Conservation (phyloP, 2,113 vertebrate species). For the Psettodes erumei region DNA sequence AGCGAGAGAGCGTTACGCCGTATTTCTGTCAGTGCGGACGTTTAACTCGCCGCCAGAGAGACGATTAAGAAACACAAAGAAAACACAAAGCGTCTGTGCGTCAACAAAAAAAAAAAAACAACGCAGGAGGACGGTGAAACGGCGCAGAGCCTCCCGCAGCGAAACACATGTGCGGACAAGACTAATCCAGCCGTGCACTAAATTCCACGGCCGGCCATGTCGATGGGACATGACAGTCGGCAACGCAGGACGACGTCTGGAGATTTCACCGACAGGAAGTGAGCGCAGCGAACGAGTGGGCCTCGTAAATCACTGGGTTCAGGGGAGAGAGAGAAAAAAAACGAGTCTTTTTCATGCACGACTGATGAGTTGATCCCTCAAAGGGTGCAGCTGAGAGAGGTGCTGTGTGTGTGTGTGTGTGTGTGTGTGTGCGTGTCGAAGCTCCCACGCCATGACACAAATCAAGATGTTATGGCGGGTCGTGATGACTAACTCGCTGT, state of each 20-base stretch:
- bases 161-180: slow-evolving; percentile 77
- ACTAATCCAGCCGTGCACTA: slow-evolving; percentile 74
- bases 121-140: slow-evolving; percentile 35
- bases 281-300: slow-evolving; percentile 83
- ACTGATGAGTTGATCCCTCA: slow-evolving; percentile 55
- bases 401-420: slow-evolving; percentile 25
- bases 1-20: slow-evolving; percentile 44
- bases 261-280: slow-evolving; percentile 84
- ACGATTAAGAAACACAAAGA: slow-evolving; percentile 62
- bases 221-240: slow-evolving; percentile 73
- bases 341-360: slow-evolving; percentile 46
- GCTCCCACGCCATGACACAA: slow-evolving; percentile 63
- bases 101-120: slow-evolving; percentile 29
- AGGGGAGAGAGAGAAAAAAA: slow-evolving; percentile 63
- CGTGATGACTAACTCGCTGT: slow-evolving; percentile 61
- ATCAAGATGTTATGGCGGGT: slow-evolving; percentile 67
- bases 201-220: slow-evolving; percentile 76
- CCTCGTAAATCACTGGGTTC: slow-evolving; percentile 85
- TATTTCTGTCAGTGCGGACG: slow-evolving; percentile 59
- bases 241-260: slow-evolving; percentile 79
- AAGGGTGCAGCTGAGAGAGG: slow-evolving; percentile 37
- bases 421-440: slow-evolving; percentile 12
- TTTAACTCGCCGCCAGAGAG: slow-evolving; percentile 38
- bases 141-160: slow-evolving; percentile 48
- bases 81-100: slow-evolving; percentile 45